phyloP scores from a whole-genome alignment of 2,797 vertebrate species.

The Megaceryle alcyon region DNA sequence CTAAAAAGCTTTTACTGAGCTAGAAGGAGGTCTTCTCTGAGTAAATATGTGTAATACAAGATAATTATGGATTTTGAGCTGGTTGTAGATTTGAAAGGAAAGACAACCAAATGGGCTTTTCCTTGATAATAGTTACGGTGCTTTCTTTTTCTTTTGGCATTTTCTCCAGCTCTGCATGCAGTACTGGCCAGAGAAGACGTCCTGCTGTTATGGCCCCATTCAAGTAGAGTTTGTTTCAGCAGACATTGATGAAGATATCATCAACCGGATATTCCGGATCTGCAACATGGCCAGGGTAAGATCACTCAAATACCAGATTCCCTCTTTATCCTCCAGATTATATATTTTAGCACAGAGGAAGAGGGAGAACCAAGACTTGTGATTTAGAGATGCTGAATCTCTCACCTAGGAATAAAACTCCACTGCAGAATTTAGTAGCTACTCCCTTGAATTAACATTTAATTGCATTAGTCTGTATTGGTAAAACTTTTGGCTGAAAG shows the following conservation, averaged over 20 bases:
- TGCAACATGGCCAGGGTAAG: conserved; percentile 97
- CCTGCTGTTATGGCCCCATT: conserved; percentile 94
- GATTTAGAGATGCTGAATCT: not conserved
- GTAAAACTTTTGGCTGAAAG: conserved; percentile 26
- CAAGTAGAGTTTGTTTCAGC: conserved; percentile 98
- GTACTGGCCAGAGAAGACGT: conserved; percentile 98
- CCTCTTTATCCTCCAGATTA: not conserved
- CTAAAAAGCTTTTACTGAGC: not conserved
- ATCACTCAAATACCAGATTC: not conserved
- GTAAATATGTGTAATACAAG: not conserved
- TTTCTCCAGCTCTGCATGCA: conserved; percentile 90
- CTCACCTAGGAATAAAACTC: not conserved
- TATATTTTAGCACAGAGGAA: not conserved
- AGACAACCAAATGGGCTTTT: fast-evolving
- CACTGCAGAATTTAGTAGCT: not conserved
- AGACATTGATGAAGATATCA: conserved; percentile 96
- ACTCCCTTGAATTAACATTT: conserved; percentile 50
- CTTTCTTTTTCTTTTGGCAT: not conserved
- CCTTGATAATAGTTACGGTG: not conserved
- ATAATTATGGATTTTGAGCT: not conserved
- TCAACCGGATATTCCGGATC: conserved; percentile 98
- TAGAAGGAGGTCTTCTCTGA: not conserved
- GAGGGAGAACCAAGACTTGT: not conserved
- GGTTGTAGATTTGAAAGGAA: not conserved
- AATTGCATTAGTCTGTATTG: not conserved